Conservation (phyloP, 2,888 invertebrate species). For the Dugesia japonica region DNA sequence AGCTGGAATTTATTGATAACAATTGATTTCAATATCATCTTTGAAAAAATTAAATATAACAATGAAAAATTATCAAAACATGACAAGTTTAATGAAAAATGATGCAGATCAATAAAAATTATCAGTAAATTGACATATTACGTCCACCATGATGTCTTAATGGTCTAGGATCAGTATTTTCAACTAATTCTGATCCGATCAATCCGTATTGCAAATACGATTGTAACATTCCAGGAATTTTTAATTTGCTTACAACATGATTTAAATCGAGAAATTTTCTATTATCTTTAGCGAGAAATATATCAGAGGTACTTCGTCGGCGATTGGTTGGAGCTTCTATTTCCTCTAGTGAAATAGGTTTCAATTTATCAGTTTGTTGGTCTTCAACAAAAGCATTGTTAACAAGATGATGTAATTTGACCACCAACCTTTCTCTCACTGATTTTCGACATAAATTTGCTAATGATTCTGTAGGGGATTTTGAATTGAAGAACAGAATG, state of each 20-base stretch:
- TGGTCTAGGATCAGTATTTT: neutral
- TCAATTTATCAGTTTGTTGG: neutral
- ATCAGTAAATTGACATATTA: neutral
- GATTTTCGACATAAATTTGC: neutral
- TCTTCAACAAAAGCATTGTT: neutral
- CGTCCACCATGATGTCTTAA: neutral
- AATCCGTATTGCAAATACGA: constrained; percentile 2
- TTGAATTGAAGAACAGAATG: neutral
- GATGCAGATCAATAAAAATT: neutral
- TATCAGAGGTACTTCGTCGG: neutral
- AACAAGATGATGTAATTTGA: neutral
- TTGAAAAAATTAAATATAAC: no score
- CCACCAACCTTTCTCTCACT: neutral
- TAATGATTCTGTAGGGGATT: neutral
- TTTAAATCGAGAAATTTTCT: neutral
- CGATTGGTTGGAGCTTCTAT: neutral
- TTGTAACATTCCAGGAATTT: constrained; percentile 2
- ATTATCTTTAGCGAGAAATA: neutral
- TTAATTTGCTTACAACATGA: neutral
- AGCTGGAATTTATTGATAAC: no score
- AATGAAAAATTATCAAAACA: neutral
- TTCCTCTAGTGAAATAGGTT: neutral
- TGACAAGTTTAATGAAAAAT: neutral
- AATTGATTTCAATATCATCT: no score
- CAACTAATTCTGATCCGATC: neutral